Base-by-base conservation (phyloP, 2,888 invertebrate species). In the Tachina grossa region DNA sequence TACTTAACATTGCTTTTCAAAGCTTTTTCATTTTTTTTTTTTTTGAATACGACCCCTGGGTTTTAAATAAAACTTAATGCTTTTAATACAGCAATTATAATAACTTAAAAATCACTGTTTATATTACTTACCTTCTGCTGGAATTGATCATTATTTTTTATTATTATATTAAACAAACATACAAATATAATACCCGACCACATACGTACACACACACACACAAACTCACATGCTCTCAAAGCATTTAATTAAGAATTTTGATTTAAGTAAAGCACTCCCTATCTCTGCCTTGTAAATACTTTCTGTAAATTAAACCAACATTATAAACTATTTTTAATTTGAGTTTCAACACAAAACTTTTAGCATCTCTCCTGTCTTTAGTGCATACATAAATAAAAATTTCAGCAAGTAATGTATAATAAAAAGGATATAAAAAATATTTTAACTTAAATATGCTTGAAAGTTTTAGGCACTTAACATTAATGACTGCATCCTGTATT, bases 391-490 rank as follows among this genome's bases (percentile, higher is more conserved):
- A n/a, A 81, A 75, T 53, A 53, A 47, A 43, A 81, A 45, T 63
- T 41, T 68, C 51, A 63, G 61, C 55, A 72, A 69, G 51, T 13
- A 51, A 43, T 16, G 61, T 51, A 53, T 43, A 61, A 49, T 51
- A 69, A 53, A 78, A 63, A 63, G 49, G 53, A 79, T 63, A 53
- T 63, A 41, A 57, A 53, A 75, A 51, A 68, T 68, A 75, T 63
- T 81, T 78, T 77, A 74, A 81, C 74, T 81, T 82, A 85, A 85
- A 82, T 65, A 85, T 76, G 68, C 83, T 79, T 76, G 71, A 85
- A 85, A 85, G 79, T 83, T 85, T 83, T 80, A 85, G 79, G 79
- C 83, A 85, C 85, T 85, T 85, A 83, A 85, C 83, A 76, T 83
- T 82, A 87, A 86, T 84, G 84, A 87, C 84, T 84, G 74, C 61